A percentile compares a stretch with the other conserved stretches of the same genome.
Conservation (phyloP, 2,113 vertebrate genomes). For the Physeter macrocephalus region DNA sequence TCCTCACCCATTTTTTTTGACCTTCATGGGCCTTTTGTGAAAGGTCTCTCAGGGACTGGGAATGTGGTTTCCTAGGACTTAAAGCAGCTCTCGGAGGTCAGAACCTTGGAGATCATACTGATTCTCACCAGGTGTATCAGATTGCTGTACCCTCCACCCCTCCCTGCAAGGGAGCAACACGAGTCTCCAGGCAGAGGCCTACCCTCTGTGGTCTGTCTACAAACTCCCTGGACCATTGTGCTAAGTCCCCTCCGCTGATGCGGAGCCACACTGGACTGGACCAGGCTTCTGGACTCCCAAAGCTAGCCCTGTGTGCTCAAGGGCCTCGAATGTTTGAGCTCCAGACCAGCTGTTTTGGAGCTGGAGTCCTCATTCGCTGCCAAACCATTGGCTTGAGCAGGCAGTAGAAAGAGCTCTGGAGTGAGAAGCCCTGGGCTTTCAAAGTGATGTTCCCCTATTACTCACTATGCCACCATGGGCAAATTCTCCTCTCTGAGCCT, state of each 20-base stretch:
- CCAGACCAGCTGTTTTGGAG: neutral
- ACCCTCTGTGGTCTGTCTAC: neutral
- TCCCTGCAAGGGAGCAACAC: rapidly evolving
- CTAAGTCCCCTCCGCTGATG: neutral
- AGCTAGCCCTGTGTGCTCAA: neutral
- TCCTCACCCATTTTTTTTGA: neutral
- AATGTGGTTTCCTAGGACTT: neutral
- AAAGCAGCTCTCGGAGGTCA: neutral
- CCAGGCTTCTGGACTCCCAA: neutral
- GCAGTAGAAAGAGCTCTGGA: neutral
- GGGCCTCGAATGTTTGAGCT: neutral
- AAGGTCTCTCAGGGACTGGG: constrained; percentile 18
- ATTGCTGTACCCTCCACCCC: no score
- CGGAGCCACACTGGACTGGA: neutral
- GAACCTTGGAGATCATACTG: neutral
- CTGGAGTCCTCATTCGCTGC: neutral
- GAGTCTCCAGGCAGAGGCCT: neutral
- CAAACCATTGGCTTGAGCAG: neutral
- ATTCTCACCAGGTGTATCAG: neutral
- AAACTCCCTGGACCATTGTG: neutral
- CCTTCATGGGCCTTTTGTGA: neutral
- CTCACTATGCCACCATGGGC: neutral
- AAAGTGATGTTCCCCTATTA: neutral
- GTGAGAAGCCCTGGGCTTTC: neutral
- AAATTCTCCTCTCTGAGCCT: neutral